Evolutionary conservation across 2,797 vertebrate genomes (phyloP).

Genomic region (Karalla daura): DNA sequence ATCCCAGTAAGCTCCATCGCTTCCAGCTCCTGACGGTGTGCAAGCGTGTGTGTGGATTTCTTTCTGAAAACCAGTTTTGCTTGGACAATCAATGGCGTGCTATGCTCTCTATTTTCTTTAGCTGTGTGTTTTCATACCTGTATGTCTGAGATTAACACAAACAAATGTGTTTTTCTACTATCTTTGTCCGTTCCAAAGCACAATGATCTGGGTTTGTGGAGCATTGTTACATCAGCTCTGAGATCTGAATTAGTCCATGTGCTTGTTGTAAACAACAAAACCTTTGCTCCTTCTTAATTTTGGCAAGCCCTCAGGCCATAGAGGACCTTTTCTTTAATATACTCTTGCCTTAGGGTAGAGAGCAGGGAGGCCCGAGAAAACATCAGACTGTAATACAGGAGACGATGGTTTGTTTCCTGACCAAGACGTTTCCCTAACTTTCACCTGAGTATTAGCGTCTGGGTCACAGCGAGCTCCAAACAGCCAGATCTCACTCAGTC

Average conservation of each 20-base stretch:
- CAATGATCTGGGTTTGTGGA: too few relatives aligned
- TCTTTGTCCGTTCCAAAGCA: not conserved
- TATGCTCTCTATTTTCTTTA: constrained; percentile 26
- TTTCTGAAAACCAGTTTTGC: constrained; percentile 13
- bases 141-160: constrained; percentile 5
- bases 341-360: too few relatives aligned
- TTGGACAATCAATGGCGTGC: constrained; percentile 15
- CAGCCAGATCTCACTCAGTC: too few relatives aligned
- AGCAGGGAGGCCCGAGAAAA: not conserved
- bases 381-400: too few relatives aligned
- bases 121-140: not conserved
- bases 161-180: constrained; percentile 13
- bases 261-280: not conserved
- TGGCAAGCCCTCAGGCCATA: too few relatives aligned
- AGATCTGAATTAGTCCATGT: not conserved
- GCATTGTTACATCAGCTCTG: not conserved
- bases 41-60: constrained; percentile 10
- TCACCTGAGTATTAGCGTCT: too few relatives aligned
- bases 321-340: too few relatives aligned
- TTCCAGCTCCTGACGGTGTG: constrained; percentile 44
- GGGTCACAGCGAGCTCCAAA: too few relatives aligned
- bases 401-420: too few relatives aligned
- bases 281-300: not conserved
- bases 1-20: constrained; percentile 29
- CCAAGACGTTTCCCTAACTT: too few relatives aligned